These are phyloP conservation scores for Zoanthus gigantus DNA, from an alignment of 92 coral and sea anemone species.

Conservation along the genomic window DNA sequence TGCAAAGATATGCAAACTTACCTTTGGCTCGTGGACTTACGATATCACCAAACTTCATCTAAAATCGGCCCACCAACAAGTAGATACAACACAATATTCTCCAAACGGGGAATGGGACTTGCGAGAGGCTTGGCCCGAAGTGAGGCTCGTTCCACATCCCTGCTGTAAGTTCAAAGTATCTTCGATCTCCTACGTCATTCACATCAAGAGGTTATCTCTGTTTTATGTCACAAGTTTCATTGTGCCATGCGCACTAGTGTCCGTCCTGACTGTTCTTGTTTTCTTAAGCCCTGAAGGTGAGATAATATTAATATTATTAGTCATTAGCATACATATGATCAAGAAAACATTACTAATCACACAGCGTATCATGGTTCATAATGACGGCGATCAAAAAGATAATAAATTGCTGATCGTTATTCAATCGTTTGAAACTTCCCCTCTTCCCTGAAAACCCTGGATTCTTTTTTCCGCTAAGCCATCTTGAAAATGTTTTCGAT, in stretches of 20 bases:
- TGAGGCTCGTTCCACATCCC: constrained; percentile 75
- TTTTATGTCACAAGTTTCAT: constrained; percentile 88
- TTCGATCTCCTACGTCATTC: constrained; percentile 78
- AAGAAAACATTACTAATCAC: too few species aligned
- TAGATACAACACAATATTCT: constrained; percentile 62
- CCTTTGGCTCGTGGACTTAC: constrained; percentile 94
- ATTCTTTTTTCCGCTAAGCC: too few species aligned
- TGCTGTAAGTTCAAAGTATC: constrained; percentile 90
- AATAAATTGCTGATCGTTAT: too few species aligned
- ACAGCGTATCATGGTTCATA: too few species aligned
- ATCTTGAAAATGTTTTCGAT: too few species aligned
- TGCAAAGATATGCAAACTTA: constrained; percentile 78
- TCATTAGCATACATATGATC: too few species aligned
- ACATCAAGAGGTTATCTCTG: constrained; percentile 74
- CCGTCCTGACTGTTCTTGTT: constrained; percentile 81
- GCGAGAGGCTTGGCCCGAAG: constrained; percentile 69
- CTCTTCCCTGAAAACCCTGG: too few species aligned
- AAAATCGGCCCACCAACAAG: constrained; percentile 56
- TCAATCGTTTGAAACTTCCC: too few species aligned
- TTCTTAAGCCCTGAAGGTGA: constrained; percentile 90
- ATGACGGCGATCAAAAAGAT: too few species aligned
- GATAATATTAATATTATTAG: too few species aligned
- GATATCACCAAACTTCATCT: constrained; percentile 82
- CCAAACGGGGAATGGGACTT: constrained; percentile 91
- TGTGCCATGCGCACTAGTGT: constrained; percentile 92